A percentile compares a stretch with the other conserved stretches of the same genome.
phyloP scores from a whole-genome alignment of 2,888 invertebrate genomes.

The Julus scanicus region DNA sequence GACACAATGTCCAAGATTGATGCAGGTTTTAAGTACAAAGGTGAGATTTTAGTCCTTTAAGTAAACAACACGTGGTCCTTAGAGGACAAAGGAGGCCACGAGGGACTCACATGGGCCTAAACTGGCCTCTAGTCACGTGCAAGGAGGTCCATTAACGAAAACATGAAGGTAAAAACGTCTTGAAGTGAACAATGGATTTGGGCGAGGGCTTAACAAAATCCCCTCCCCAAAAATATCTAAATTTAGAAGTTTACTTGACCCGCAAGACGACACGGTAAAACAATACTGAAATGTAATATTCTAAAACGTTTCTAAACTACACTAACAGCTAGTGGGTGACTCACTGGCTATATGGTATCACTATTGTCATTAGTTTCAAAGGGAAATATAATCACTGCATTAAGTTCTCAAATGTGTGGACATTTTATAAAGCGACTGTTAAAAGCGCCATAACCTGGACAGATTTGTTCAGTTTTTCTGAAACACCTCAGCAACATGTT shows the following conservation, averaged over 20 bases:
- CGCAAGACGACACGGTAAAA: neutral
- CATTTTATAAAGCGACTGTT: no score
- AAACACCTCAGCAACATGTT: no score
- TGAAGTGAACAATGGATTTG: neutral
- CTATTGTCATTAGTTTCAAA: neutral
- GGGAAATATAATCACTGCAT: neutral
- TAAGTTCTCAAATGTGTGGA: neutral
- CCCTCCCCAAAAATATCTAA: neutral
- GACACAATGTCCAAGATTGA: neutral
- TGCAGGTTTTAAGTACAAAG: neutral
- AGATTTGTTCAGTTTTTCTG: no score
- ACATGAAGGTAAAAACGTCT: neutral
- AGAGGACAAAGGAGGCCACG: neutral
- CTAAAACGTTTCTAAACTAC: neutral
- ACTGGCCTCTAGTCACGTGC: constrained; percentile 8
- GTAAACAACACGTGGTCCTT: constrained; percentile 3
- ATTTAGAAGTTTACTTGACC: neutral
- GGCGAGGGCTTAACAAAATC: neutral
- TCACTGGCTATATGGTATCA: neutral
- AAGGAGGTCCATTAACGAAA: neutral
- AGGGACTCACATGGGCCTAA: neutral
- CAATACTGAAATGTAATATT: neutral
- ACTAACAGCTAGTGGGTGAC: neutral
- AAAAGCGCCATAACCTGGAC: no score
- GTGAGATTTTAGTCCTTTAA: neutral